Conservation (phyloP, 2,888 invertebrate species). For the Acleris sparsana region DNA sequence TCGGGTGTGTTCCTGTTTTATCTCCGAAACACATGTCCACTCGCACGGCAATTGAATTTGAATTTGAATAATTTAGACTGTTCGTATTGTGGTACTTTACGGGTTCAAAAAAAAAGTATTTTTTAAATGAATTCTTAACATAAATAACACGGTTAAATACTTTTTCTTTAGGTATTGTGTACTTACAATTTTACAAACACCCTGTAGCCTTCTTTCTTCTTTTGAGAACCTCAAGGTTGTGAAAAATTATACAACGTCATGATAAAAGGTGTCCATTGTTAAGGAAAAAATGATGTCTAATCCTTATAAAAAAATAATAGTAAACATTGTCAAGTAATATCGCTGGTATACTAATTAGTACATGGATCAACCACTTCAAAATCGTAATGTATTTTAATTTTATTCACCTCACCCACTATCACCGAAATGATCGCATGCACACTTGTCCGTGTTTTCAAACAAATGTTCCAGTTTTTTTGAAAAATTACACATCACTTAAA, state of each 20-base stretch:
- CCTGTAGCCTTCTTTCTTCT: too few relatives aligned
- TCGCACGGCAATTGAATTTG: conserved; percentile 53
- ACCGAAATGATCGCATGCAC: conserved; percentile 48
- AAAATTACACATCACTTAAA: conserved; percentile 47
- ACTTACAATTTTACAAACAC: neutral
- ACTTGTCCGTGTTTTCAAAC: conserved; percentile 47
- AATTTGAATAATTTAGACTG: conserved; percentile 45
- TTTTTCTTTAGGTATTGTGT: neutral
- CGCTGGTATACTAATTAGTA: conserved; percentile 17
- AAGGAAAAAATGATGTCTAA: too few relatives aligned
- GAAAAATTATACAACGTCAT: too few relatives aligned
- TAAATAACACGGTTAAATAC: neutral
- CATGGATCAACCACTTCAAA: conserved; percentile 29
- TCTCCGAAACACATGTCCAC: conserved; percentile 57
- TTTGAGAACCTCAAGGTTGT: too few relatives aligned
- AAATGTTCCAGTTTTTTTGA: conserved; percentile 54
- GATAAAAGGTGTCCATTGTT: too few relatives aligned
- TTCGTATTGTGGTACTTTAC: conserved; percentile 35
- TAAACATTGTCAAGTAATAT: neutral
- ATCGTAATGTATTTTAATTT: conserved; percentile 50
- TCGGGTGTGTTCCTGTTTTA: conserved; percentile 47
- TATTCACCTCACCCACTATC: conserved; percentile 56
- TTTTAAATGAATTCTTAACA: neutral
- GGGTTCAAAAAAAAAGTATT: neutral
- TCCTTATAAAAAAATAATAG: too few relatives aligned